These are phyloP conservation scores for Gobius niger DNA, from an alignment of 2,113 vertebrate genomes.

Conservation along the genomic window DNA sequence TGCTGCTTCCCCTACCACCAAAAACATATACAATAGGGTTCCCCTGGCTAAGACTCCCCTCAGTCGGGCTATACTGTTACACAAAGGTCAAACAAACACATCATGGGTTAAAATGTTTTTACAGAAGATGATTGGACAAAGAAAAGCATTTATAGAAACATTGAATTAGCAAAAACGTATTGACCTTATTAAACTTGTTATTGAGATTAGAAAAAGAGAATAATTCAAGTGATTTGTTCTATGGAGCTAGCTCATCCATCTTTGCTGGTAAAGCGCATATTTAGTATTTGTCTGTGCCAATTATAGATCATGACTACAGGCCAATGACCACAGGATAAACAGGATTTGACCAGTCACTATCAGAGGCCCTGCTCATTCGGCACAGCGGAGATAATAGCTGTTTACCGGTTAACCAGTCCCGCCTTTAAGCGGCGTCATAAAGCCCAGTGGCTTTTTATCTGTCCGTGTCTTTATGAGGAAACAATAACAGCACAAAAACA, in stretches of 20 bases:
- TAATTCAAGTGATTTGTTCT: background rate
- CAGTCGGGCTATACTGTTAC: no score
- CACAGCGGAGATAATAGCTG: slow-evolving; percentile 68
- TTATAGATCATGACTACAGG: slow-evolving; percentile 59
- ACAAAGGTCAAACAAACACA: no score
- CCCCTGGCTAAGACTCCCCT: no score
- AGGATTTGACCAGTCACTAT: slow-evolving; percentile 48
- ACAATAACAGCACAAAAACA: slow-evolving; percentile 72
- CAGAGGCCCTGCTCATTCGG: slow-evolving; percentile 53
- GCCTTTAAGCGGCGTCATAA: slow-evolving; percentile 54
- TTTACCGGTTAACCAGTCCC: slow-evolving; percentile 55
- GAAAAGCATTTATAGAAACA: no score
- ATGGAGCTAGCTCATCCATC: slow-evolving; percentile 2
- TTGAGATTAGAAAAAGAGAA: no score
- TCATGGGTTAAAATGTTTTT: no score
- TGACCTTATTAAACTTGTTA: no score
- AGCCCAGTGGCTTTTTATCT: slow-evolving; percentile 55
- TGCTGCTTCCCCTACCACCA: no score
- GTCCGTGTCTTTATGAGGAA: slow-evolving; percentile 59
- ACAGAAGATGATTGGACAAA: no score
- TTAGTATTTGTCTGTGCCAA: slow-evolving; percentile 48
- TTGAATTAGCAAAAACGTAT: no score
- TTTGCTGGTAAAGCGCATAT: slow-evolving; percentile 19
- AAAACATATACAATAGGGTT: no score
- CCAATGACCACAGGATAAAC: slow-evolving; percentile 55